These are phyloP conservation scores for Drosophila grimshawi DNA, from an alignment of 1,140 invertebrate species.

Conservation along the genomic window DNA sequence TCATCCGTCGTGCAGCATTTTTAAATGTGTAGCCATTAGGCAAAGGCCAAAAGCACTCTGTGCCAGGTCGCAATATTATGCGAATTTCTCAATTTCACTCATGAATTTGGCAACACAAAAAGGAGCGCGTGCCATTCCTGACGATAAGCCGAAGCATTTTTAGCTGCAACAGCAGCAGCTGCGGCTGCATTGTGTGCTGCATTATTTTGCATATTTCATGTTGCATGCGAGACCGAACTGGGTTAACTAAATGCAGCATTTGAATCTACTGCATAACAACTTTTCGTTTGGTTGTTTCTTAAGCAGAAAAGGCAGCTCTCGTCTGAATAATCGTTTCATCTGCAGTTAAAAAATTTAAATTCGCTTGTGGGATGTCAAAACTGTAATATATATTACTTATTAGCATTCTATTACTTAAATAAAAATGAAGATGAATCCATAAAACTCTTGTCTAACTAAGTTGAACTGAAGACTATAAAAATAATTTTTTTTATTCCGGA, in stretches of 20 bases:
- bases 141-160: conserved; percentile 54
- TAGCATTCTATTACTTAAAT: too few relatives aligned
- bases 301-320: background rate
- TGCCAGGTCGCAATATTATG: conserved; percentile 33
- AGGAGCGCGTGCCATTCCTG: conserved; percentile 27
- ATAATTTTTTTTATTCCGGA: background rate
- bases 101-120: background rate
- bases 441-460: background rate
- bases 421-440: too few relatives aligned
- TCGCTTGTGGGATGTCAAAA: background rate
- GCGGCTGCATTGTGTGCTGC: conserved; percentile 42
- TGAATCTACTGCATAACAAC: conserved; percentile 37
- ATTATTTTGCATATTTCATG: conserved; percentile 75
- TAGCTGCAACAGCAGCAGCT: conserved; percentile 29
- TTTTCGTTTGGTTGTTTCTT: conserved; percentile 43
- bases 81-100: conserved; percentile 13
- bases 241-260: conserved; percentile 69
- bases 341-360: background rate
- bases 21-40: conserved; percentile 67
- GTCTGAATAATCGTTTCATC: background rate
- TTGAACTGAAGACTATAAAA: background rate
- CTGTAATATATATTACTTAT: background rate
- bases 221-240: conserved; percentile 65
- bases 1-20: conserved; percentile 46
- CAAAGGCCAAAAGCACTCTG: conserved; percentile 23